Percentiles rank a stretch among this genome's conserved stretches.
phyloP scores from a whole-genome alignment of 37 sponge, comb jelly and placozoan species.

The Diacarnus erythraeanus region DNA sequence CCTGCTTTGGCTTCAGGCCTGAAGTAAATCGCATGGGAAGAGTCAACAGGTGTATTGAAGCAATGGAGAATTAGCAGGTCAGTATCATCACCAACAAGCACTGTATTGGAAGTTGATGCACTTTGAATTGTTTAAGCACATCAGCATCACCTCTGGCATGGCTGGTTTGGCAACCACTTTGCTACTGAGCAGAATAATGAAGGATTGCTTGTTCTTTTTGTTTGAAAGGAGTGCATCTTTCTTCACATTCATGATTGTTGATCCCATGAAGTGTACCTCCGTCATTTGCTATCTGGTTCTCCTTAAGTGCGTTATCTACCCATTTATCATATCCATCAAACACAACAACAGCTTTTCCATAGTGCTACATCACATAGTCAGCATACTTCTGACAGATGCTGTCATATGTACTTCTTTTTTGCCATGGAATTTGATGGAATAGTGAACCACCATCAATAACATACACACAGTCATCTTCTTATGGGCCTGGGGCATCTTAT shows the following conservation, averaged over 20 bases:
- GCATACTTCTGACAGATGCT: background rate
- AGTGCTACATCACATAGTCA: background rate
- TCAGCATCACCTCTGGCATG: slow-evolving; percentile 10
- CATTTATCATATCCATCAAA: background rate
- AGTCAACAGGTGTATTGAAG: no score
- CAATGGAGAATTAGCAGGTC: no score
- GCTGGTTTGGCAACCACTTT: background rate
- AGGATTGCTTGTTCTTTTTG: background rate
- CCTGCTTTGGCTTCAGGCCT: no score
- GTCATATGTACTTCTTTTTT: slow-evolving; percentile 5
- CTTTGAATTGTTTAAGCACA: no score
- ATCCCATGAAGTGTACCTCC: background rate
- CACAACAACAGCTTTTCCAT: no score
- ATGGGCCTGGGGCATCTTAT: background rate
- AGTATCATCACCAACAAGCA: no score
- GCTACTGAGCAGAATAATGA: background rate
- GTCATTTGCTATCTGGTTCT: slow-evolving; percentile 3
- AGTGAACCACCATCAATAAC: slow-evolving; percentile 1
- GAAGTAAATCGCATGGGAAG: no score
- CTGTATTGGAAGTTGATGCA: no score
- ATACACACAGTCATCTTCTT: slow-evolving; percentile 7
- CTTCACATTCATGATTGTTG: no score
- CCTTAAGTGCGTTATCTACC: background rate
- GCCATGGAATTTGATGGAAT: slow-evolving; percentile 8
- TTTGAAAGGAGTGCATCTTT: no score